Evolutionary conservation across 1,140 invertebrate species (phyloP).

Genomic region (Drosophila pseudoobscura): DNA sequence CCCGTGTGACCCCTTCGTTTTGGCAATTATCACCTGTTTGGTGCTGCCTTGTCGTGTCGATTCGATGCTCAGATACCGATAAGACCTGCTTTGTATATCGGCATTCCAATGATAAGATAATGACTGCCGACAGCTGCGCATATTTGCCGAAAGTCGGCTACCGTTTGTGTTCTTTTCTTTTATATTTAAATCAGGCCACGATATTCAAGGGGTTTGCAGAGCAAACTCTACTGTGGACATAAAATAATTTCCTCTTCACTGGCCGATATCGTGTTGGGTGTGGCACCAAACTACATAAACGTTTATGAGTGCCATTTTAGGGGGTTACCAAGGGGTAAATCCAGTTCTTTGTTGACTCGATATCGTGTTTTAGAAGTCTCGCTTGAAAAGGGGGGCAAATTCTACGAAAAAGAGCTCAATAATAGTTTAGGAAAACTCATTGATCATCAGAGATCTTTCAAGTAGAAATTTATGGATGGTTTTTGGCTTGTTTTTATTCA

Average conservation of each 20-base stretch:
- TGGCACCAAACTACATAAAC: conserved; percentile 16
- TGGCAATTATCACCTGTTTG: conserved; percentile 56
- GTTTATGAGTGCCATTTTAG: conserved; percentile 4
- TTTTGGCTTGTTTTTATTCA: too few species aligned
- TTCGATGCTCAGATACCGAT: conserved; percentile 51
- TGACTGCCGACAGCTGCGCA: conserved; percentile 16
- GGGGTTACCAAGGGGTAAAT: conserved; percentile 18
- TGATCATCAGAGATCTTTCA: too few species aligned
- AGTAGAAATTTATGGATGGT: too few species aligned
- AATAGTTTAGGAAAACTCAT: too few species aligned
- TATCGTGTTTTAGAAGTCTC: conserved; percentile 9
- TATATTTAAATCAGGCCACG: conserved; percentile 49
- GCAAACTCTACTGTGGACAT: conserved; percentile 5
- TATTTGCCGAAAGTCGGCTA: conserved; percentile 41
- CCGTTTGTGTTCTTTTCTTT: conserved; percentile 34
- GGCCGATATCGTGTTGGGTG: conserved; percentile 17
- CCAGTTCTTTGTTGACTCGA: conserved; percentile 9
- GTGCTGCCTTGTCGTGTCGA: conserved; percentile 41
- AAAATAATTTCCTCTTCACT: conserved; percentile 7
- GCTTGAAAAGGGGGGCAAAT: background rate
- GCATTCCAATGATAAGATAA: conserved; percentile 69
- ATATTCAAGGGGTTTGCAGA: conserved; percentile 1
- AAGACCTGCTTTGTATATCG: conserved; percentile 60
- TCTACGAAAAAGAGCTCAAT: background rate
- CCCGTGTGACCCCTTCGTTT: conserved; percentile 20